Conservation (phyloP, 2,113 vertebrate species). For the Furnarius figulus region DNA sequence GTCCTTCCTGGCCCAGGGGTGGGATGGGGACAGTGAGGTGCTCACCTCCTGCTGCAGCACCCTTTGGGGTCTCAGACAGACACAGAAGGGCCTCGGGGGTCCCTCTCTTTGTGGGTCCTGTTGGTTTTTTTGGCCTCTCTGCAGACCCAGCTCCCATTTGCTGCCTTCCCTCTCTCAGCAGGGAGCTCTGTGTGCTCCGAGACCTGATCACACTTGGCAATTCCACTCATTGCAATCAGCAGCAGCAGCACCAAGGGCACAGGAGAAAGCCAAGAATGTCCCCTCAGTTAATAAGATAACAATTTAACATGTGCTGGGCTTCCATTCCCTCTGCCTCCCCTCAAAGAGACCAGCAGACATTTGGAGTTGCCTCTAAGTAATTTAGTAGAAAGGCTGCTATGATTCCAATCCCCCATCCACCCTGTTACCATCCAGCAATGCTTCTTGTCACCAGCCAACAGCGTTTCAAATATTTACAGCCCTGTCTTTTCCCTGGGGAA, state of each 20-base stretch:
- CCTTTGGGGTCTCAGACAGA: background rate
- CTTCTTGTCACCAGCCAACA: constrained; percentile 66
- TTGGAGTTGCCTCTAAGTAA: constrained; percentile 59
- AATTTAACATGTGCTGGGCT: background rate
- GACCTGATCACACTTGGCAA: background rate
- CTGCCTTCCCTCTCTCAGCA: background rate
- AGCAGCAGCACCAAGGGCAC: background rate
- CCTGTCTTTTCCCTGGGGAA: constrained; percentile 67
- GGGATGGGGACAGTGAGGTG: background rate
- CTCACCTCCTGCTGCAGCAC: background rate
- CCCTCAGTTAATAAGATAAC: constrained; percentile 65
- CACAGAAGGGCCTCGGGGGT: background rate
- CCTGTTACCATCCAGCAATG: constrained; percentile 56
- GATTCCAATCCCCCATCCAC: constrained; percentile 66
- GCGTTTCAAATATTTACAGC: constrained; percentile 76
- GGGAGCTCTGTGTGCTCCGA: background rate
- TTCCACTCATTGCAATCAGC: background rate
- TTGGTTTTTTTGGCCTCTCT: background rate
- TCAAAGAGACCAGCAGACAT: constrained; percentile 10
- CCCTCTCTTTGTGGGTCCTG: background rate
- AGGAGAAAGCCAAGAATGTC: constrained; percentile 6
- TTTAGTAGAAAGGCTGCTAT: constrained; percentile 46
- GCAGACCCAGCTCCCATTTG: background rate
- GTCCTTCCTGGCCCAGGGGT: background rate
- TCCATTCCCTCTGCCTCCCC: background rate